Conservation (phyloP, 2,888 invertebrate genomes). For the Leuctra nigra region DNA sequence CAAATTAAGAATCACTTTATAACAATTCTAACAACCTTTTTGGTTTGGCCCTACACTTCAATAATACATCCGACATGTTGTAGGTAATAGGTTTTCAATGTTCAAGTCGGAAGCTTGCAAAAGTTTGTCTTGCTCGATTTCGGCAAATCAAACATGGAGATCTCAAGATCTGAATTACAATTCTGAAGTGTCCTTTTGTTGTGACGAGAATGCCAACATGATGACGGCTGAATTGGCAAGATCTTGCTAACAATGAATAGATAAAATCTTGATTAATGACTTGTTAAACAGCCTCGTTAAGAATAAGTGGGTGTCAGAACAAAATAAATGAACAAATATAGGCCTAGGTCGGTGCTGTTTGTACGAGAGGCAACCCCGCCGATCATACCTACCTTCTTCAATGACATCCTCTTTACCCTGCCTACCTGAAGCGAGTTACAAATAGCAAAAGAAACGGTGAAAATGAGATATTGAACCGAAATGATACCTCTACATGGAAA, state of each 20-base stretch:
- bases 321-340: constrained; percentile 3
- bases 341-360: constrained; percentile 2
- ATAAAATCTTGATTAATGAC: constrained; percentile 12
- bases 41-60: too few relatives aligned
- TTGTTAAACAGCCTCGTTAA: too few relatives aligned
- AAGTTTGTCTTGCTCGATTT: too few relatives aligned
- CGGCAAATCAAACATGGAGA: not conserved
- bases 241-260: constrained; percentile 7
- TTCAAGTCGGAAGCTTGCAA: too few relatives aligned
- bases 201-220: too few relatives aligned
- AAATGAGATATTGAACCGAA: too few relatives aligned
- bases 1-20: not conserved
- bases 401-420: constrained; percentile 9
- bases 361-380: not conserved
- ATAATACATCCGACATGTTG: too few relatives aligned
- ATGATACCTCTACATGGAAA: too few relatives aligned
- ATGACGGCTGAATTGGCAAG: not conserved
- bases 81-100: too few relatives aligned
- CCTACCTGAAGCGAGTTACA: constrained; percentile 9
- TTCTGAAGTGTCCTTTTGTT: not conserved
- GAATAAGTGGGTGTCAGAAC: too few relatives aligned
- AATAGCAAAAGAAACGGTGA: too few relatives aligned
- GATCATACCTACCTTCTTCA: not conserved
- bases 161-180: not conserved
- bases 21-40: not conserved